Evolutionary conservation across 2,888 invertebrate species (phyloP).

Genomic region (Apotomis betuletana): DNA sequence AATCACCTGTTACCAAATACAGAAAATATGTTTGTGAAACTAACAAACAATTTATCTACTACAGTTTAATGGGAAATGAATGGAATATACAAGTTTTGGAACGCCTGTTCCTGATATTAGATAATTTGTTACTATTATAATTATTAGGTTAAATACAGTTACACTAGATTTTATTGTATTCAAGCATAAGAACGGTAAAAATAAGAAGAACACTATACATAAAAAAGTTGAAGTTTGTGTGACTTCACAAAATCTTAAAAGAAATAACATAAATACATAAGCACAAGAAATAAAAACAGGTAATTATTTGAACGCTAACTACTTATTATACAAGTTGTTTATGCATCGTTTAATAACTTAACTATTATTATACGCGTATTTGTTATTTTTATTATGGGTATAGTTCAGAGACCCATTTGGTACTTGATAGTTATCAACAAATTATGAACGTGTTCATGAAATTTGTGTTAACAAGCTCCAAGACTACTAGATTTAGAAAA

Average conservation of each 20-base stretch:
- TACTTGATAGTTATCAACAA: slow-evolving; percentile 11
- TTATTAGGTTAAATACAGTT: slow-evolving; percentile 41
- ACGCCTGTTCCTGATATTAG: slow-evolving; percentile 35
- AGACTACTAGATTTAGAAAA: not conserved
- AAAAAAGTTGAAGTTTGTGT: slow-evolving; percentile 20
- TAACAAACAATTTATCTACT: slow-evolving; percentile 40
- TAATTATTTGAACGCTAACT: slow-evolving; percentile 74
- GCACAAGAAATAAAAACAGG: slow-evolving; percentile 52
- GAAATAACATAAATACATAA: slow-evolving; percentile 44
- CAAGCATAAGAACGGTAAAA: slow-evolving; percentile 37
- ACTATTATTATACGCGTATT: slow-evolving; percentile 55
- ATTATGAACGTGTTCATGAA: not conserved
- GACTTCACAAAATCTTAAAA: slow-evolving; percentile 27
- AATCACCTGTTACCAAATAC: slow-evolving; percentile 12
- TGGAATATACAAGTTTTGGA: slow-evolving; percentile 45
- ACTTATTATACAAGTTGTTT: slow-evolving; percentile 77
- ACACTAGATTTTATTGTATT: slow-evolving; percentile 33
- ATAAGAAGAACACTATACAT: slow-evolving; percentile 26
- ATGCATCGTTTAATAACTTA: slow-evolving; percentile 77
- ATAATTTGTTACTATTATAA: slow-evolving; percentile 46
- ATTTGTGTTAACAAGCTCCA: not conserved
- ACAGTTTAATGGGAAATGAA: slow-evolving; percentile 42
- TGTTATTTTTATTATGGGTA: slow-evolving; percentile 48
- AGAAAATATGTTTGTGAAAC: slow-evolving; percentile 21
- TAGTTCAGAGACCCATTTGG: slow-evolving; percentile 18